These are phyloP conservation scores for Epicampocera succincta DNA, from an alignment of 2,888 invertebrate species.

Conservation along the genomic window DNA sequence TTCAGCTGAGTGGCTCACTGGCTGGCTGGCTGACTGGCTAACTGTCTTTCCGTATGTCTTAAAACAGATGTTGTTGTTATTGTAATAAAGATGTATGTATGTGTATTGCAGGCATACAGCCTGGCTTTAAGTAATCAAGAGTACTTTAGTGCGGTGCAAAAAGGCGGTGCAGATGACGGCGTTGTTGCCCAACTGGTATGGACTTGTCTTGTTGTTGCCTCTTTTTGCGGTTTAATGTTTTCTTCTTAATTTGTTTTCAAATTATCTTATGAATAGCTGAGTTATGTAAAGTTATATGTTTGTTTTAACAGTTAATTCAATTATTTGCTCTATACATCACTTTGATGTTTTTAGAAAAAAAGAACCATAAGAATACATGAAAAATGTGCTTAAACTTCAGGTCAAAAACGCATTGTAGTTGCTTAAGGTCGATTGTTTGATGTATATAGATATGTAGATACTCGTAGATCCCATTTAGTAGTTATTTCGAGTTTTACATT, in stretches of 20 bases:
- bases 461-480: neutral
- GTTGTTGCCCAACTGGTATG: slow-evolving; percentile 66
- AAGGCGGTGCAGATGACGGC: slow-evolving; percentile 29
- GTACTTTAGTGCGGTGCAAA: slow-evolving; percentile 16
- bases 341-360: slow-evolving; percentile 1
- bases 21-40: neutral
- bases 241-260: slow-evolving; percentile 15
- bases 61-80: slow-evolving; percentile 2
- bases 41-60: slow-evolving; percentile 8
- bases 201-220: slow-evolving; percentile 56
- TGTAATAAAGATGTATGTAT: slow-evolving; percentile 11
- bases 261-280: slow-evolving; percentile 8
- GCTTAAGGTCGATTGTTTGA: slow-evolving; percentile 58
- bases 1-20: neutral
- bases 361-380: neutral
- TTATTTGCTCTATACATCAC: slow-evolving; percentile 39
- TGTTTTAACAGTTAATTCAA: slow-evolving; percentile 25
- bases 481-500: neutral
- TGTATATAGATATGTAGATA: too few relatives aligned
- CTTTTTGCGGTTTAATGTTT: slow-evolving; percentile 49
- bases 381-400: slow-evolving; percentile 5
- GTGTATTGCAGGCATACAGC: neutral
- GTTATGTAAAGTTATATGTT: slow-evolving; percentile 60
- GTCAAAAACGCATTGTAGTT: slow-evolving; percentile 41
- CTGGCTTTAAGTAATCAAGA: slow-evolving; percentile 31